A percentile compares a stretch with the other conserved stretches of the same genome.
phyloP scores from a whole-genome alignment of 2,113 vertebrate species.

The Saimiri boliviensis region DNA sequence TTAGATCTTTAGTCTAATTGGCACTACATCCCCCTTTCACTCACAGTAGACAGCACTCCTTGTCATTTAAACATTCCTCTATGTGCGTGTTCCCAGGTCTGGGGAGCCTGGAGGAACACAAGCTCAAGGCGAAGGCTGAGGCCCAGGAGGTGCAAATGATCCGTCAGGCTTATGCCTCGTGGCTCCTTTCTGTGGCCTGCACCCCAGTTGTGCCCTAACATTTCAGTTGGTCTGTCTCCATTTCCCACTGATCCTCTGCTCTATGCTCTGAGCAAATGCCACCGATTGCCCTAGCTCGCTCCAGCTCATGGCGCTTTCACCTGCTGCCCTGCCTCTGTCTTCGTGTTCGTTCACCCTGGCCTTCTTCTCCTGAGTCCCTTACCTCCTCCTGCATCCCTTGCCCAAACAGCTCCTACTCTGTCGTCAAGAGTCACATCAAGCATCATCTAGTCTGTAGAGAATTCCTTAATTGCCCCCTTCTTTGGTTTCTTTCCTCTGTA shows the following conservation, averaged over 20 bases:
- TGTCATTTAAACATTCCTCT: background rate
- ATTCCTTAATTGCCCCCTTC: background rate
- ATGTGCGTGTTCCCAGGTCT: background rate
- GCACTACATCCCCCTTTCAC: background rate
- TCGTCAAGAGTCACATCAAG: background rate
- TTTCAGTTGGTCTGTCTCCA: background rate
- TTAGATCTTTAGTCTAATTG: constrained; percentile 17
- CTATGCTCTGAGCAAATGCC: background rate
- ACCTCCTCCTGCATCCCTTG: background rate
- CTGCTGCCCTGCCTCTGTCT: background rate
- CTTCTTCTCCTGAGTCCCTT: background rate
- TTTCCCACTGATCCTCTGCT: too few species aligned
- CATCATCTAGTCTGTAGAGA: background rate
- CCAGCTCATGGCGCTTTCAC: background rate
- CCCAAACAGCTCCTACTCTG: background rate
- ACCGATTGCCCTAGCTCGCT: background rate
- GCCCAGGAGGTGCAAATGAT: background rate
- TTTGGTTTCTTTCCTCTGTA: background rate
- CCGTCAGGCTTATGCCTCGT: accelerated
- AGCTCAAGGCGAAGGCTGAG: accelerated
- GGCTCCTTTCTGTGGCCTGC: background rate
- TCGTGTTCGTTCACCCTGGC: background rate
- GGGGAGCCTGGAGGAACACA: background rate
- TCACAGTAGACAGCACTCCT: background rate
- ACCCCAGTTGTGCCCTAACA: background rate